phyloP scores from a whole-genome alignment of 1,140 invertebrate genomes.

The Plodia interpunctella region DNA sequence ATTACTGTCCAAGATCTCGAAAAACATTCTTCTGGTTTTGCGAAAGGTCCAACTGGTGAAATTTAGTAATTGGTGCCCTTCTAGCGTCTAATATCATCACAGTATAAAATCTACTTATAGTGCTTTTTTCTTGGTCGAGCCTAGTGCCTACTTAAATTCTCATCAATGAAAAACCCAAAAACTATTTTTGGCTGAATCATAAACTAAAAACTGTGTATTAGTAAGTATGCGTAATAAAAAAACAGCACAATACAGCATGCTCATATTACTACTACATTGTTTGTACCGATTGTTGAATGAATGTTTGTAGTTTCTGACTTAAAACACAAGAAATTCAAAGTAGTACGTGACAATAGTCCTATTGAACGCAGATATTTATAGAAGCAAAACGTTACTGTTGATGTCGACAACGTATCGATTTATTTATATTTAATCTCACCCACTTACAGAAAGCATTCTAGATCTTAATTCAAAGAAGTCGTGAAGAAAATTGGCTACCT shows the following conservation, averaged over 20 bases:
- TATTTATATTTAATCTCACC: not conserved
- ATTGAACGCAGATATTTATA: not conserved
- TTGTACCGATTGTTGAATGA: too few species aligned
- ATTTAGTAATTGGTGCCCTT: not conserved
- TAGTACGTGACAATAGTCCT: not conserved
- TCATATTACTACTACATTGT: too few species aligned
- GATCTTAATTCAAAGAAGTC: not conserved
- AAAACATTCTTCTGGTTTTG: not conserved
- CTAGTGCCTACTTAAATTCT: too few species aligned
- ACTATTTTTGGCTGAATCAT: too few species aligned
- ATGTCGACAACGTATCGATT: slow-evolving; percentile 8
- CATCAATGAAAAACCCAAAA: too few species aligned
- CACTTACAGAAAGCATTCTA: not conserved
- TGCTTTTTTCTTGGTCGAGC: too few species aligned
- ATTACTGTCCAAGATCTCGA: not conserved
- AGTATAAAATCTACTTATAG: too few species aligned
- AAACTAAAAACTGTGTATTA: too few species aligned
- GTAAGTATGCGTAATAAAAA: too few species aligned
- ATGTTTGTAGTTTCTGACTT: not conserved
- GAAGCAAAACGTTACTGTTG: not conserved
- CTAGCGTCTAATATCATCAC: not conserved
- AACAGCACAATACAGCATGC: too few species aligned
- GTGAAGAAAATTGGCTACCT: not conserved
- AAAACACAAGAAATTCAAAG: not conserved
- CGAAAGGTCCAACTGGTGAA: too few species aligned